Conservation (phyloP, 92 coral and sea anemone genomes). For the Zoanthus solanderi region DNA sequence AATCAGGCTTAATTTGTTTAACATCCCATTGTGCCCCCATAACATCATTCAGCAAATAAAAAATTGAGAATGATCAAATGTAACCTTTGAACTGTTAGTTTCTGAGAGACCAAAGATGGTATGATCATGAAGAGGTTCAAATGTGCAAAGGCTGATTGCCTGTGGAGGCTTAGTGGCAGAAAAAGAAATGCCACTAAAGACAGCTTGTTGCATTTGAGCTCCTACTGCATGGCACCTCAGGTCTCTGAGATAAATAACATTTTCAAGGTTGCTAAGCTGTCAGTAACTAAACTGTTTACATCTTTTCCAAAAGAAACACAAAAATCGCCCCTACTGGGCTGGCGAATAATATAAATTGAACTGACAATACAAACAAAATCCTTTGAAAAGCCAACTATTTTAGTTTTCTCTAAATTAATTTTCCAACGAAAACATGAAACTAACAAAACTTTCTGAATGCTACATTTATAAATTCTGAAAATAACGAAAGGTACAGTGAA, state of each 20-base stretch:
- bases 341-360: not conserved
- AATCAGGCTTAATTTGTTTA: no score
- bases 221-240: no score
- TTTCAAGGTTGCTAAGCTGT: not conserved
- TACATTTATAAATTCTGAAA: not conserved
- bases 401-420: constrained; percentile 15
- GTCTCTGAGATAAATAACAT: not conserved
- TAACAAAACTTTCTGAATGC: not conserved
- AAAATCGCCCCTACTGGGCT: not conserved
- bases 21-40: no score
- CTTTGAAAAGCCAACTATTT: not conserved
- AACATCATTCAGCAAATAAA: no score
- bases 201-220: no score
- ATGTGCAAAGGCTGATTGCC: no score
- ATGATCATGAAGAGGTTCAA: no score
- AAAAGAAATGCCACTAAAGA: no score
- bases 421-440: constrained; percentile 18
- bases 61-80: no score
- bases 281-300: not conserved
- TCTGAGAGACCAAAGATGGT: no score
- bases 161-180: no score
- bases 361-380: constrained; percentile 7
- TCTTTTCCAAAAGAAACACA: not conserved
- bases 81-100: no score
- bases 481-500: not conserved